Evolutionary conservation across 1,140 invertebrate genomes (phyloP), one percentile per base, ranked within the genome.

Genomic region (Micrasema longulum): DNA sequence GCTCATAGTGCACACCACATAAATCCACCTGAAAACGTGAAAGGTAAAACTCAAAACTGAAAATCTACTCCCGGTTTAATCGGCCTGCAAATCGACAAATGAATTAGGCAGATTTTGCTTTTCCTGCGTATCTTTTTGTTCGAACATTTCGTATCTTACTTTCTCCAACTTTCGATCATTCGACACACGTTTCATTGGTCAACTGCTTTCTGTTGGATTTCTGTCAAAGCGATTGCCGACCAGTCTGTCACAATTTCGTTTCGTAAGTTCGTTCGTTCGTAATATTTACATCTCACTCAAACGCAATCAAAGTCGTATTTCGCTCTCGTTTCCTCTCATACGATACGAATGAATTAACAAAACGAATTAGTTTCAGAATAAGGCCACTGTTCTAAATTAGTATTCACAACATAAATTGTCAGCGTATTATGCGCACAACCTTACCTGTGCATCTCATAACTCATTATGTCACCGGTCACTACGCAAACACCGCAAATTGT

Each of bases 111-210:
- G 9, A 9, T 48, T 20, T 48, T 14, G n/a, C 16, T 48, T 20
- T 48, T 31, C 26, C 26, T 7, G 26, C 7, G 26, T 31, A 4
- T 31, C 7, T 2, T 31, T 31, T 31, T 7, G 7, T 31, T 31
- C 26, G 2, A 31, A 31, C 26, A 31, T 31, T 48, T 48, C 20
- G 7, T 10, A 4, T 48, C 16, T 48, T 48, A 48, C 45, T 48
- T 38, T 60, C 11, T 3, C 23, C n/a, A 20, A 53, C 50, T 60
- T 38, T 60, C 31, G 35, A 38, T 55, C 52, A 55, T 60, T 38
- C 55, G 36, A 38, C 55, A 22, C 48, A 60, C 55, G 55, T 60
- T 31, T 26, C 22, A 18, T 60, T 38, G 16, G 55, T 38, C 55
- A 60, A 60, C 36, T 38, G 31, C 53, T 60, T 41, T 60, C 36